Evolutionary conservation across 2,113 vertebrate species (phyloP).

Genomic region (Syrrhaptes paradoxus): DNA sequence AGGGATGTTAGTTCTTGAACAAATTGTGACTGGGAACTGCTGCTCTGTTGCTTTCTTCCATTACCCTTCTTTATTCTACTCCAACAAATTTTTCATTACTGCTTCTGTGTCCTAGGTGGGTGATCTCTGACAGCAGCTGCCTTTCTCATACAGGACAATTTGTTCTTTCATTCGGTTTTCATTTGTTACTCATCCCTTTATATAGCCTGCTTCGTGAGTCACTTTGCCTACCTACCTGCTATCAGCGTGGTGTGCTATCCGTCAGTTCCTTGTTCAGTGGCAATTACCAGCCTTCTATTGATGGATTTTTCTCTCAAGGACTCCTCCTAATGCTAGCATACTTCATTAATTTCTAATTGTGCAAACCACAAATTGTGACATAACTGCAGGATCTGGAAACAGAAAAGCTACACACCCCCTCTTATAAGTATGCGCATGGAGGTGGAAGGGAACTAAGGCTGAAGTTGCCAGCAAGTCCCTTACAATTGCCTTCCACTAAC

Average conservation of each 20-base stretch:
- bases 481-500: background rate
- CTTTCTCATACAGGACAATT: background rate
- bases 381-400: conserved; percentile 13
- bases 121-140: background rate
- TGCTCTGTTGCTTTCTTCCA: background rate
- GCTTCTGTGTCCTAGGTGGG: background rate
- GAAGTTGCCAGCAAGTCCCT: background rate
- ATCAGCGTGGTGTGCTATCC: background rate
- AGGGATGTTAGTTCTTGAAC: background rate
- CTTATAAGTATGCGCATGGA: background rate
- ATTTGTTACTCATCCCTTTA: conserved; percentile 30
- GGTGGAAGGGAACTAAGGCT: background rate
- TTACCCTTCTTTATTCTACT: background rate
- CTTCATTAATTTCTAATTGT: conserved; percentile 42
- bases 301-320: background rate
- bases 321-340: background rate
- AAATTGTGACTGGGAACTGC: background rate
- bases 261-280: background rate
- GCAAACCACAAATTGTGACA: background rate
- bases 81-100: background rate
- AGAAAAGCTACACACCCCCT: background rate
- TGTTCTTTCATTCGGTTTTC: conserved; percentile 20
- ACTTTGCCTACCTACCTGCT: conserved; percentile 30
- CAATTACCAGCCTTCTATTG: conserved; percentile 33
- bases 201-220: conserved; percentile 14